Evolutionary conservation across 2,888 invertebrate species (phyloP).

Genomic region (Abrostola triplasia): DNA sequence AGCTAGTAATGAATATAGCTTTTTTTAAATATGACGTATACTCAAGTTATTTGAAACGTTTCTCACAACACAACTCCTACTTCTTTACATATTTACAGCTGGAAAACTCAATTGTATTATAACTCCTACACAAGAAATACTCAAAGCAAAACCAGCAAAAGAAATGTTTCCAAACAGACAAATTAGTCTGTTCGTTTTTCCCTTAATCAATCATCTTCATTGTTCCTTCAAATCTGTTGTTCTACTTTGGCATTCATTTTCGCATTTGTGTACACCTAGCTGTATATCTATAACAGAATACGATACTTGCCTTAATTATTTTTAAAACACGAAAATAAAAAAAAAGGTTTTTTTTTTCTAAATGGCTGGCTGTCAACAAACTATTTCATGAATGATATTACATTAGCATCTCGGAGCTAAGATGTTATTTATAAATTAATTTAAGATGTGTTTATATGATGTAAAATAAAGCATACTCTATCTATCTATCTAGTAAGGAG

Average conservation of each 20-base stretch:
- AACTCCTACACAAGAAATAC: conserved; percentile 8
- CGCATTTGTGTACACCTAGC: neutral
- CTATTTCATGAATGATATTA: conserved; percentile 1
- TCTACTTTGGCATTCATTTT: conserved; percentile 17
- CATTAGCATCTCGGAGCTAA: neutral
- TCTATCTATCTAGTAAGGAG: too few relatives aligned
- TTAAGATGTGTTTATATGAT: too few relatives aligned
- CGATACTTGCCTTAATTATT: too few relatives aligned
- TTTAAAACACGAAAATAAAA: too few relatives aligned
- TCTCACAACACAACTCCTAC: neutral
- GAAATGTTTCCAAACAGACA: conserved; percentile 16
- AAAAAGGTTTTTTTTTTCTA: neutral
- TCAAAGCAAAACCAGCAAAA: conserved; percentile 17
- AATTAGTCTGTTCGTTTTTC: conserved; percentile 25
- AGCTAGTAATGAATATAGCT: too few relatives aligned
- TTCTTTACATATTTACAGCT: neutral
- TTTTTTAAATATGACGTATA: too few relatives aligned
- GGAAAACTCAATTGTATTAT: conserved; percentile 1
- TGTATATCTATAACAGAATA: too few relatives aligned
- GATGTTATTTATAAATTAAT: too few relatives aligned
- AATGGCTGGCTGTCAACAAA: neutral
- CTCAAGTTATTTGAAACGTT: too few relatives aligned
- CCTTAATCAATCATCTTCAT: conserved; percentile 30
- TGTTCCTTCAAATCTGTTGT: conserved; percentile 16
- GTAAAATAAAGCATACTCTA: too few relatives aligned